phyloP scores from a whole-genome alignment of 2,797 vertebrate species.

The Eulemur coronatus region DNA sequence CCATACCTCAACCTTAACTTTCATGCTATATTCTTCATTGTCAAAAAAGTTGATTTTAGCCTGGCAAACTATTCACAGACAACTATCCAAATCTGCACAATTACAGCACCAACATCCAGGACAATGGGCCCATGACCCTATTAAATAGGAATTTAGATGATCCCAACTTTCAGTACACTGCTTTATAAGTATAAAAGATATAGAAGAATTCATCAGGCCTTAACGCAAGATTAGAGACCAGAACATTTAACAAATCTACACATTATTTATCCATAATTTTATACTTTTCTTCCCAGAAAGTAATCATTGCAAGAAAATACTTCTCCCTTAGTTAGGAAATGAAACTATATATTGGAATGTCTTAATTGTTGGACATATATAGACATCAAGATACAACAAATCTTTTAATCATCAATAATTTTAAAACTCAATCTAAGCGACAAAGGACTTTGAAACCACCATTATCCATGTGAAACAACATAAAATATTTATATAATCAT shows the following conservation, averaged over 20 bases:
- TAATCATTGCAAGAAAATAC: not conserved
- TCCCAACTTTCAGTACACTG: not conserved
- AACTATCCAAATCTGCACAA: not conserved
- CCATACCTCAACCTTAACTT: not conserved
- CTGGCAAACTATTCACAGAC: not conserved
- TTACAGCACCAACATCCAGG: not conserved
- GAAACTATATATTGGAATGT: not conserved
- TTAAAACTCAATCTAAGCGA: conserved; percentile 15
- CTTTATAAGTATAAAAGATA: not conserved
- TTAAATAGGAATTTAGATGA: not conserved
- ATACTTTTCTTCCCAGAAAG: not conserved
- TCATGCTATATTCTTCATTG: not conserved
- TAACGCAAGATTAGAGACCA: not conserved
- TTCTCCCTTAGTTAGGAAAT: not conserved
- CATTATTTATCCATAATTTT: not conserved
- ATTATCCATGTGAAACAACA: not conserved
- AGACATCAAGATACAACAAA: not conserved
- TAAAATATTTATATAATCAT: not conserved
- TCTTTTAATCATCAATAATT: not conserved
- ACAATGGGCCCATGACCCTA: not conserved
- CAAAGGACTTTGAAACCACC: not conserved
- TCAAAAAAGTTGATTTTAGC: not conserved
- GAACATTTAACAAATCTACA: not conserved
- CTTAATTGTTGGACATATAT: not conserved
- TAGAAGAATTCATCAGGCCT: not conserved